Evolutionary conservation across 2,888 invertebrate genomes (phyloP).

Genomic region (Ceramica pisi): DNA sequence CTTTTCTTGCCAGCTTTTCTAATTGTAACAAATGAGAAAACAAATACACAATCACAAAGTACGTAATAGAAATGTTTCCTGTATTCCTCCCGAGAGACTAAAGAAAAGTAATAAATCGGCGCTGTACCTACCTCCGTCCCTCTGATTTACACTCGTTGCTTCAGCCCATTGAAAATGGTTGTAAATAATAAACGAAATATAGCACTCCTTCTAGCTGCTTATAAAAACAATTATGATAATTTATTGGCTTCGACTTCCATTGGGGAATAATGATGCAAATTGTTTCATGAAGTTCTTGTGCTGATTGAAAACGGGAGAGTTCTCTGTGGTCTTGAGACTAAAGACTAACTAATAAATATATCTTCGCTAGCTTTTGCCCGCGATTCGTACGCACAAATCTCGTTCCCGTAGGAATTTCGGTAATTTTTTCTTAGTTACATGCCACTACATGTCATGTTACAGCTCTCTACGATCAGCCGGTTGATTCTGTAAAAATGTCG

Average conservation of each 20-base stretch:
- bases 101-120: conserved; percentile 63
- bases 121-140: conserved; percentile 31
- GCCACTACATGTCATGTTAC: too few species aligned
- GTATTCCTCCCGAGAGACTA: conserved; percentile 46
- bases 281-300: conserved; percentile 54
- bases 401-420: too few species aligned
- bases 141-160: conserved; percentile 46
- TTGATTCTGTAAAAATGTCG: too few species aligned
- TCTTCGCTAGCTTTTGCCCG: background rate
- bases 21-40: conserved; percentile 59
- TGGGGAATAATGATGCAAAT: conserved; percentile 45
- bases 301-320: conserved; percentile 46
- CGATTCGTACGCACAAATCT: too few species aligned
- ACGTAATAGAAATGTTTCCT: conserved; percentile 53
- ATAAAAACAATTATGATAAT: conserved; percentile 60
- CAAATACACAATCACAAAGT: conserved; percentile 57
- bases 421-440: too few species aligned
- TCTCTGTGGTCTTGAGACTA: conserved; percentile 27
- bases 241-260: conserved; percentile 44
- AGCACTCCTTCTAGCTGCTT: conserved; percentile 32
- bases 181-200: conserved; percentile 55
- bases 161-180: conserved; percentile 53
- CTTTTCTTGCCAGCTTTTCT: conserved; percentile 26
- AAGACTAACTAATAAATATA: conserved; percentile 14
- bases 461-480: too few species aligned